phyloP scores from a whole-genome alignment of 2,113 vertebrate species.

The Meriones unguiculatus region DNA sequence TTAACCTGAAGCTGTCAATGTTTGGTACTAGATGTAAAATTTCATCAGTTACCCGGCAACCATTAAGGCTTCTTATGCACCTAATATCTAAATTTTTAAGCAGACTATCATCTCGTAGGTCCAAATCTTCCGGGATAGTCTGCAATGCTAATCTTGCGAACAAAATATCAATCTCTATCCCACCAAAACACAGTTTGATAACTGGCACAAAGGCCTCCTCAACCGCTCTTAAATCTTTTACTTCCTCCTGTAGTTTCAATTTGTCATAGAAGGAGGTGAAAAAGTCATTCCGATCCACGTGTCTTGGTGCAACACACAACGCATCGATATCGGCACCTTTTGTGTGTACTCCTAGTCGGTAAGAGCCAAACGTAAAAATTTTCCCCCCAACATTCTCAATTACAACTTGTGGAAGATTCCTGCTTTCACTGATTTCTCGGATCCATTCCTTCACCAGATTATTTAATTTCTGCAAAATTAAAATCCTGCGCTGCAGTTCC shows the following conservation, averaged over 20 bases:
- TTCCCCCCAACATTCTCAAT: conserved; percentile 92
- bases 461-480: conserved; percentile 93
- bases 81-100: conserved; percentile 92
- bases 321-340: conserved; percentile 95
- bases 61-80: conserved; percentile 94
- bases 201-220: conserved; percentile 95
- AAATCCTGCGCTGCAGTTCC: conserved; percentile 93
- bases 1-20: conserved; percentile 93
- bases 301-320: conserved; percentile 92
- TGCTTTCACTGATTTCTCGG: conserved; percentile 91
- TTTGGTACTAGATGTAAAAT: conserved; percentile 94
- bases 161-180: conserved; percentile 95
- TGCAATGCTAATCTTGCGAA: conserved; percentile 92
- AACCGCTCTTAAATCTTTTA: conserved; percentile 91
- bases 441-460: conserved; percentile 94
- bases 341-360: conserved; percentile 92
- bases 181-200: conserved; percentile 93
- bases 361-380: conserved; percentile 95
- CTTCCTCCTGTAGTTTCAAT: conserved; percentile 91
- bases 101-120: conserved; percentile 91
- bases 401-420: conserved; percentile 91
- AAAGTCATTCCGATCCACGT: conserved; percentile 92
- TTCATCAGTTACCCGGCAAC: conserved; percentile 95
- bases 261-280: conserved; percentile 94
- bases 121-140: conserved; percentile 92